Percentiles rank a stretch among this genome's conserved stretches.
Evolutionary conservation across 2,888 invertebrate species (phyloP).

Genomic region (Escarpia spicata): DNA sequence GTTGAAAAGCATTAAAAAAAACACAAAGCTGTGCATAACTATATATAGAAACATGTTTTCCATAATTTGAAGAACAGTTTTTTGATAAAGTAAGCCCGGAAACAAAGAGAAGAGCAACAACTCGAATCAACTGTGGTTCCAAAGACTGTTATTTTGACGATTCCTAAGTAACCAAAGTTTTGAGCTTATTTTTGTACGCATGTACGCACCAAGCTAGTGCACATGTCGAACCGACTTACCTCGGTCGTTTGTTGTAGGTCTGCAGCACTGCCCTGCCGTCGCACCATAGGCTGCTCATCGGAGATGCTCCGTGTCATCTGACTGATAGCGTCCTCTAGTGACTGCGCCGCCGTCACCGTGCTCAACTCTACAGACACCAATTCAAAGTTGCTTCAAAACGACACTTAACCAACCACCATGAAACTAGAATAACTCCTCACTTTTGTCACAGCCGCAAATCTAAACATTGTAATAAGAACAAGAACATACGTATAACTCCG

Average conservation of each 20-base stretch:
- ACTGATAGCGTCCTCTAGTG: background rate
- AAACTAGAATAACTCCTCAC: too few relatives aligned
- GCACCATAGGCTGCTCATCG: background rate
- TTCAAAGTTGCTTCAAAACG: too few relatives aligned
- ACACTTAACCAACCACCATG: too few relatives aligned
- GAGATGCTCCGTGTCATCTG: constrained; percentile 4
- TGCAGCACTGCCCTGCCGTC: background rate
- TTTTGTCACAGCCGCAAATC: too few relatives aligned
- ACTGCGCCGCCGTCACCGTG: constrained; percentile 5
- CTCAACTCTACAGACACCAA: background rate
- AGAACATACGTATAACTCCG: too few relatives aligned
- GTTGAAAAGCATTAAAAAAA: background rate
- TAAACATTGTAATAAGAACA: too few relatives aligned
- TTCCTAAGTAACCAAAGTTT: background rate
- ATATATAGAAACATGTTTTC: background rate
- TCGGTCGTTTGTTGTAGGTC: background rate
- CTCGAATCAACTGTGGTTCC: background rate
- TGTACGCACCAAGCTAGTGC: background rate
- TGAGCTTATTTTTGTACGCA: background rate
- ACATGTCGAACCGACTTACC: background rate
- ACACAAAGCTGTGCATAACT: background rate
- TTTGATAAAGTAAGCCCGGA: background rate
- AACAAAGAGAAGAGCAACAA: background rate
- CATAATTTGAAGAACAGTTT: background rate
- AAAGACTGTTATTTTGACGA: background rate